Percentiles rank a stretch among this genome's conserved stretches.
phyloP scores from a whole-genome alignment of 1,140 invertebrate genomes.

The Dendrolimus kikuchii region DNA sequence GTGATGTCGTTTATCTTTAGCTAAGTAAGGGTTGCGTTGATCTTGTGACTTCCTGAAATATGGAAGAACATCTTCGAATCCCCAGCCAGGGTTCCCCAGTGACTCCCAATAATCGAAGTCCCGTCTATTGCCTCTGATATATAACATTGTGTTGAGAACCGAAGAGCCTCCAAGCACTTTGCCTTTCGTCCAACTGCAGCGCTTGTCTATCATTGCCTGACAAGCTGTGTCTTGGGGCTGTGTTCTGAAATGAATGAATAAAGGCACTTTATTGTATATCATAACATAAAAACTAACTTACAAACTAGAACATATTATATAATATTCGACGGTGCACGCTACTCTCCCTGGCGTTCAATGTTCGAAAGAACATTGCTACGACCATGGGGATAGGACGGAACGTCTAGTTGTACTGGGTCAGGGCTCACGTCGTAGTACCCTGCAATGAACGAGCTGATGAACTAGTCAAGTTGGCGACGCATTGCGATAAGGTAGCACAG shows the following conservation, averaged over 20 bases:
- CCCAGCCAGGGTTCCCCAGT: slow-evolving; percentile 92
- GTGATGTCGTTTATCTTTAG: slow-evolving; percentile 80
- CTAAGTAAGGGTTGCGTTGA: slow-evolving; percentile 86
- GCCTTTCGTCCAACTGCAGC: slow-evolving; percentile 89
- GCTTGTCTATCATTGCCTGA: slow-evolving; percentile 85
- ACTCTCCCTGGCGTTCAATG: no score
- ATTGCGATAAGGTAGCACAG: no score
- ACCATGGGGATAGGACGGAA: no score
- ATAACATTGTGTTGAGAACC: slow-evolving; percentile 92
- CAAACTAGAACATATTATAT: no score
- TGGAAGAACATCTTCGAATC: slow-evolving; percentile 87
- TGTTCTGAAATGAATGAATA: slow-evolving; percentile 74
- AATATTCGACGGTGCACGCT: no score
- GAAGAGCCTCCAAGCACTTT: slow-evolving; percentile 91
- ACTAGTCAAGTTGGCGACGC: no score
- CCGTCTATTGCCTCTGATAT: slow-evolving; percentile 90
- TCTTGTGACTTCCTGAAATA: slow-evolving; percentile 93
- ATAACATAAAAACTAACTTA: no score
- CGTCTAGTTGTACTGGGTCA: no score
- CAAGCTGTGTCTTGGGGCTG: slow-evolving; percentile 89
- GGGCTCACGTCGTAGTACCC: no score
- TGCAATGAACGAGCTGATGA: no score
- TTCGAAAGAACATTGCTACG: no score
- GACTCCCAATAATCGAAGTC: slow-evolving; percentile 94
- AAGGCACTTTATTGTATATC: not conserved